phyloP scores from a whole-genome alignment of 1,140 invertebrate species.

The Megalonaias nervosa region DNA sequence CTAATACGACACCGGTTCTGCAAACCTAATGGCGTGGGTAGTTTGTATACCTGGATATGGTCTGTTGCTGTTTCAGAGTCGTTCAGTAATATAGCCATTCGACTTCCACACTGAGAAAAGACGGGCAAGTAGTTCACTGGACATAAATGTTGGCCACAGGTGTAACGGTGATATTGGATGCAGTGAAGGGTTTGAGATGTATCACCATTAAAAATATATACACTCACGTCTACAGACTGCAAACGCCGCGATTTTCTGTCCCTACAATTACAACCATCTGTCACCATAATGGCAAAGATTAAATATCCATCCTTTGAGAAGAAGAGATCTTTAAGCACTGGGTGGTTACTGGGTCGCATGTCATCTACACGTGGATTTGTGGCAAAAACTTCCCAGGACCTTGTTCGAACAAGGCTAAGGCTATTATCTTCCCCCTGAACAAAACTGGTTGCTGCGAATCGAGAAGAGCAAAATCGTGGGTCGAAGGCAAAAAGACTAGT shows the following conservation, averaged over 20 bases:
- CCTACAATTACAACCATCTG: conserved; percentile 63
- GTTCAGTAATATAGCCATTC: conserved; percentile 70
- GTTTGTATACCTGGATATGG: conserved; percentile 68
- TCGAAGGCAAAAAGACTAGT: conserved; percentile 69
- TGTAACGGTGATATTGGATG: conserved; percentile 68
- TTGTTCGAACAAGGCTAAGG: conserved; percentile 60
- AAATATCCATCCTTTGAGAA: conserved; percentile 67
- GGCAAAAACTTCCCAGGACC: conserved; percentile 58
- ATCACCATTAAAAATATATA: conserved; percentile 68
- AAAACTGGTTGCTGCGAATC: conserved; percentile 69
- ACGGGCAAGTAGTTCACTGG: conserved; percentile 68
- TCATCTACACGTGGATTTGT: conserved; percentile 65
- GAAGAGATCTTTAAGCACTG: conserved; percentile 63
- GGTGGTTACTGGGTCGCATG: conserved; percentile 56
- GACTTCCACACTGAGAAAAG: conserved; percentile 67
- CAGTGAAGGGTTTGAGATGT: conserved; percentile 66
- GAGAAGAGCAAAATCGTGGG: conserved; percentile 63
- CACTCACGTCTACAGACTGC: conserved; percentile 62
- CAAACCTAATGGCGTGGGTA: conserved; percentile 60
- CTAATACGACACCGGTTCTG: conserved; percentile 67
- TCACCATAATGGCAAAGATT: conserved; percentile 66
- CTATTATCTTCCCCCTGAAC: conserved; percentile 61
- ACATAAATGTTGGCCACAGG: conserved; percentile 66
- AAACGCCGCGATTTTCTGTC: conserved; percentile 63
- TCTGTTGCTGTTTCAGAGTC: conserved; percentile 60